Evolutionary conservation across 2,113 vertebrate species (phyloP).

Genomic region (Gymnobelideus leadbeateri): DNA sequence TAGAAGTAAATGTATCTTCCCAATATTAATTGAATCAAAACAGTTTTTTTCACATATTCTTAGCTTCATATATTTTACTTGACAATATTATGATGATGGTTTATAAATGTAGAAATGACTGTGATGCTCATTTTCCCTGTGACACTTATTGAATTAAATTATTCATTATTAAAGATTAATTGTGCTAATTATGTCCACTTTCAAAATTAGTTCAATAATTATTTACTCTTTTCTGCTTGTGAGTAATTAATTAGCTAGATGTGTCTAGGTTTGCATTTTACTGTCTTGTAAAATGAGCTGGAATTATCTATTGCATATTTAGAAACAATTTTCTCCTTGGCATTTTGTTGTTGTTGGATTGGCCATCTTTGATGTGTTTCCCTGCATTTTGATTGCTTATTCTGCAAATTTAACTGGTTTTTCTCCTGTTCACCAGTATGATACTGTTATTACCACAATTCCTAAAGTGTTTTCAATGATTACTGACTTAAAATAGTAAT

Average conservation of each 20-base stretch:
- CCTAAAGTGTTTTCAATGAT: constrained; percentile 3
- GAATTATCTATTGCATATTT: constrained; percentile 21
- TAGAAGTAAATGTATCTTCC: constrained; percentile 66
- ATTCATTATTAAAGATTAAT: constrained; percentile 78
- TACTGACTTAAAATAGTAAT: background rate
- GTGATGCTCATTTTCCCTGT: constrained; percentile 67
- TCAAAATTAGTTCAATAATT: constrained; percentile 74
- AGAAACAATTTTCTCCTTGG: constrained; percentile 12
- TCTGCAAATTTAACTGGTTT: constrained; percentile 49
- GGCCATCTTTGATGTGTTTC: background rate
- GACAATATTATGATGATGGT: constrained; percentile 69
- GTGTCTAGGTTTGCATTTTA: constrained; percentile 55
- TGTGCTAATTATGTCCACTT: constrained; percentile 76
- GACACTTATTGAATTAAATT: constrained; percentile 74
- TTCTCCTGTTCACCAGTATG: constrained; percentile 23
- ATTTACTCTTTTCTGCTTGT: constrained; percentile 66
- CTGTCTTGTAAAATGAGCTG: constrained; percentile 45
- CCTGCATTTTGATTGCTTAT: background rate
- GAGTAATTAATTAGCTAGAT: constrained; percentile 69
- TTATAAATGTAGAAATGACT: constrained; percentile 64
- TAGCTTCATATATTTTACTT: constrained; percentile 62
- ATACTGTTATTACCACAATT: constrained; percentile 15
- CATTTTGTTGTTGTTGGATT: constrained; percentile 2
- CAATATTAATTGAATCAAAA: constrained; percentile 68
- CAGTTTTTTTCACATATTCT: constrained; percentile 29